Evolutionary conservation across 2,888 invertebrate genomes (phyloP).

Genomic region (Ephialtes manifestator): DNA sequence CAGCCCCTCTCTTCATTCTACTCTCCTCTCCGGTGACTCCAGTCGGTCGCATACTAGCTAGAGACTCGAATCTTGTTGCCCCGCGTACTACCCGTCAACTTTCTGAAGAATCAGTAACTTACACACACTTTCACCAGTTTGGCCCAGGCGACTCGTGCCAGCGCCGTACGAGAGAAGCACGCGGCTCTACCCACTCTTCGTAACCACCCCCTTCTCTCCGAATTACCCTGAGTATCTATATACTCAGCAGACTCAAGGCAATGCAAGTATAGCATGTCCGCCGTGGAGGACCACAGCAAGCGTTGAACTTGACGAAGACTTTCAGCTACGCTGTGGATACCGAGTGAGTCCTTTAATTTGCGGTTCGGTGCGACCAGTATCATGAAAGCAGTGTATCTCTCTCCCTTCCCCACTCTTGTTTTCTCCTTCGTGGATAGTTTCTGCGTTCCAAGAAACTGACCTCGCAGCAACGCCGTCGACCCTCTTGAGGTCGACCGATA

Average conservation of each 20-base stretch:
- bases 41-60: background rate
- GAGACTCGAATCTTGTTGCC: slow-evolving; percentile 48
- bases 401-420: slow-evolving; percentile 35
- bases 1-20: slow-evolving; percentile 41
- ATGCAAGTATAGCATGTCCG: slow-evolving; percentile 12
- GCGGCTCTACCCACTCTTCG: slow-evolving; percentile 17
- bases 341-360: slow-evolving; percentile 62
- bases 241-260: slow-evolving; percentile 37
- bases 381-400: slow-evolving; percentile 40
- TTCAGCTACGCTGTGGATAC: slow-evolving; percentile 52
- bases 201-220: slow-evolving; percentile 7
- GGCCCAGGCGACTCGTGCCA: background rate
- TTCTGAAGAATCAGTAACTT: slow-evolving; percentile 78
- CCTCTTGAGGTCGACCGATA: slow-evolving; percentile 55
- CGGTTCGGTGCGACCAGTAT: slow-evolving; percentile 54
- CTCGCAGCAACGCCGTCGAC: slow-evolving; percentile 12
- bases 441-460: slow-evolving; percentile 51
- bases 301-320: slow-evolving; percentile 62
- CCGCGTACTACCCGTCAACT: slow-evolving; percentile 77
- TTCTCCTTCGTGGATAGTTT: slow-evolving; percentile 6
- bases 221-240: slow-evolving; percentile 17
- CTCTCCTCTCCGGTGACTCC: slow-evolving; percentile 5
- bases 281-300: slow-evolving; percentile 33
- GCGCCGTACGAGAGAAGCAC: slow-evolving; percentile 3
- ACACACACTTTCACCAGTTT: slow-evolving; percentile 46